Evolutionary conservation across 2,797 vertebrate species (phyloP).

Genomic region (Myotis vivesi): DNA sequence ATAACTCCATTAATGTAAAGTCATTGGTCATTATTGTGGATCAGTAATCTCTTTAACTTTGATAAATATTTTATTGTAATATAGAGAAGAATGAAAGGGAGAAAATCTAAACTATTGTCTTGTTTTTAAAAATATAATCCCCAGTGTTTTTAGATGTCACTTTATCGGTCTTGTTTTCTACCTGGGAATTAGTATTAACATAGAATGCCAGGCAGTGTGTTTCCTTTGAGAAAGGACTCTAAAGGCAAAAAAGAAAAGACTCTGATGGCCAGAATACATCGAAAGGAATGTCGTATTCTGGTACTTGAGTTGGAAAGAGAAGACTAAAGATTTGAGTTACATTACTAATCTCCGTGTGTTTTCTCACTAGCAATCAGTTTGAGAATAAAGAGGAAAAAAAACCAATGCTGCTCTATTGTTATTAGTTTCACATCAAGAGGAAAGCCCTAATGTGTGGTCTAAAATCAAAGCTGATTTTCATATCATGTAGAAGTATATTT

Average conservation of each 20-base stretch:
- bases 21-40: background rate
- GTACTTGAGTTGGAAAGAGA: background rate
- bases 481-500: background rate
- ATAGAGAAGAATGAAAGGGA: slow-evolving; percentile 46
- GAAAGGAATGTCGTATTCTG: background rate
- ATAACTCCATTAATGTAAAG: background rate
- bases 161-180: slow-evolving; percentile 2
- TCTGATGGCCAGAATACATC: background rate
- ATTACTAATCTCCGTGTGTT: background rate
- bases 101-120: slow-evolving; percentile 10
- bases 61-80: slow-evolving; percentile 37
- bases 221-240: slow-evolving; percentile 30
- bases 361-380: slow-evolving; percentile 18
- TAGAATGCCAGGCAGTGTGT: background rate
- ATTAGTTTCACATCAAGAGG: background rate
- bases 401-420: background rate
- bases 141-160: background rate
- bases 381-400: slow-evolving; percentile 35
- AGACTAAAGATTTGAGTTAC: background rate
- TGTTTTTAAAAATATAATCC: slow-evolving; percentile 29
- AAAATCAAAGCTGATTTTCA: background rate
- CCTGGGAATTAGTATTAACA: background rate
- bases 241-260: background rate
- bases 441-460: background rate
- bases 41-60: slow-evolving; percentile 40